Conservation (phyloP, 2,113 vertebrate genomes). For the Ammodytes dubius region DNA sequence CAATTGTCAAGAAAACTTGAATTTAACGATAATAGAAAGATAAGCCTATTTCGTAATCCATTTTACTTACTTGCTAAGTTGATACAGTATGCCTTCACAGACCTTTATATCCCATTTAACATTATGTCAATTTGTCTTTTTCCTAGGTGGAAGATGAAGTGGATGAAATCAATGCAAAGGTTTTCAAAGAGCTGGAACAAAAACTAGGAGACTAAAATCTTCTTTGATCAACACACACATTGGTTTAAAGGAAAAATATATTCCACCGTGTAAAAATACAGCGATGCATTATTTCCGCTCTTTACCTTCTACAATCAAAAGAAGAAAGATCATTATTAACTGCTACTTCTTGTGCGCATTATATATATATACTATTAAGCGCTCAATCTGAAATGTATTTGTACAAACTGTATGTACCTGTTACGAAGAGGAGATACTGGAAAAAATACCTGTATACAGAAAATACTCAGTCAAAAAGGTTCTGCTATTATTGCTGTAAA, state of each 20-base stretch:
- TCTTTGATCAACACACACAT: neutral
- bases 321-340: constrained; percentile 9
- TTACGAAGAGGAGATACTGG: constrained; percentile 21
- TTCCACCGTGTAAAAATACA: constrained; percentile 15
- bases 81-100: neutral
- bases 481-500: constrained; percentile 33
- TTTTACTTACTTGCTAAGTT: neutral
- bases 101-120: constrained; percentile 14
- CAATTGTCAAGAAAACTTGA: neutral
- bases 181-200: constrained; percentile 83
- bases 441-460: constrained; percentile 2
- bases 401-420: constrained; percentile 17
- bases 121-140: constrained; percentile 18
- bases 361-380: neutral
- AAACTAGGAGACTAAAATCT: constrained; percentile 78
- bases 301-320: constrained; percentile 6
- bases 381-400: constrained; percentile 20
- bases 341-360: constrained; percentile 27
- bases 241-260: neutral
- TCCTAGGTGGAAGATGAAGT: constrained; percentile 86
- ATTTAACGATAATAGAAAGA: no score
- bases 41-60: neutral
- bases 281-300: neutral
- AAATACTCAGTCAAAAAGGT: neutral
- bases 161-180: constrained; percentile 84